A percentile compares a stretch with the other conserved stretches of the same genome.
Conservation (phyloP, 2,113 vertebrate species). For the Elgaria multicarinata region DNA sequence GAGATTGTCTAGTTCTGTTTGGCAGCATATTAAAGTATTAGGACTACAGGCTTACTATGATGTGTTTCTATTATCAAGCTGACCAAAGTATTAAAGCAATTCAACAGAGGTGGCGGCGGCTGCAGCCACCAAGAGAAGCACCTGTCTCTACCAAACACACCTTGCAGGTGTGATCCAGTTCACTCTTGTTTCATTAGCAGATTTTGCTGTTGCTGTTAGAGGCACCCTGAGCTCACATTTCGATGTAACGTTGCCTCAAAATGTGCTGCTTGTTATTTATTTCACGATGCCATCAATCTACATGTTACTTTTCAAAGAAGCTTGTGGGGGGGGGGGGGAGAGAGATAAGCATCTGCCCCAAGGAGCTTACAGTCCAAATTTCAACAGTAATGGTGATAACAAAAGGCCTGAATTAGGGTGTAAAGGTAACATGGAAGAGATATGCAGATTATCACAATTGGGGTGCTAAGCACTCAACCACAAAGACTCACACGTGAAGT, state of each 20-base stretch:
- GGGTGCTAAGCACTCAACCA: too few species aligned
- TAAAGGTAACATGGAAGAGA: neutral
- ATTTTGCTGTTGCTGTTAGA: fast-evolving
- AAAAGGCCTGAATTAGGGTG: neutral
- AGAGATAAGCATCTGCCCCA: neutral
- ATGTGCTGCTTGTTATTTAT: neutral
- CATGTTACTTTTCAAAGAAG: neutral
- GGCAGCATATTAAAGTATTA: constrained; percentile 66
- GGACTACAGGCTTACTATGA: constrained; percentile 32
- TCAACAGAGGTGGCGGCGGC: neutral
- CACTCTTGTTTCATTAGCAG: neutral
- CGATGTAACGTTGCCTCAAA: neutral
- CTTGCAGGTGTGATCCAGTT: neutral
- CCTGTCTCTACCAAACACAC: neutral
- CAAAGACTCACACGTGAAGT: too few species aligned
- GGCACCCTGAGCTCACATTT: neutral
- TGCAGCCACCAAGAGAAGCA: fast-evolving
- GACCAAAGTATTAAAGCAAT: neutral
- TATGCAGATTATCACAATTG: too few species aligned
- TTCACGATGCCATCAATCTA: neutral
- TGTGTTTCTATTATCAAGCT: constrained; percentile 37
- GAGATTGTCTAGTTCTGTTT: constrained; percentile 59
- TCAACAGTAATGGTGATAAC: neutral
- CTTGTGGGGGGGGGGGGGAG: neutral
- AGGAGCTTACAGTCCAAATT: neutral